Evolutionary conservation across 2,888 invertebrate species (phyloP), one percentile per base, ranked within the genome.

Genomic region (Synergus umbraculus): DNA sequence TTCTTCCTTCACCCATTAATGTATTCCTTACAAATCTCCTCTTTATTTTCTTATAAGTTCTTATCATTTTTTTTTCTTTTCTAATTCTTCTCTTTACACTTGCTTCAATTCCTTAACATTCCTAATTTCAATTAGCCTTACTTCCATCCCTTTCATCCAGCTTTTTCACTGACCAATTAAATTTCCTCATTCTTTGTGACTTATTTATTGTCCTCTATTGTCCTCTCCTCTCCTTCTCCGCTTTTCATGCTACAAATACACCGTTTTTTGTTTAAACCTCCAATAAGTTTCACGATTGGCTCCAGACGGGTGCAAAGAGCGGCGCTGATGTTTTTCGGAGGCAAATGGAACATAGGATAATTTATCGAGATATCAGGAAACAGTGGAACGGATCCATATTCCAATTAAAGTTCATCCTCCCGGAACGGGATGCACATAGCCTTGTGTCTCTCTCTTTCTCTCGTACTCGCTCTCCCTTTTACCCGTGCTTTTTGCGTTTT

Each of bases 361-460:
- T 91, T 91, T 91, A 91, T 91, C 89, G 89, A 89, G 86, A 88
- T 90, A 90, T 90, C 89, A 90, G 88, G 89, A 91, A 90, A 90
- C 86, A 89, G 89, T 88, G 90, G 89, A 91, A 89, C 89, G 89
- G 88, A 89, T 91, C 90, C 91, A 91, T 91, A 91, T 91, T 91
- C 91, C 91, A 91, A 91, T 91, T 91, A 91, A 91, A 91, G 90
- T 90, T 91, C 90, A 90, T 90, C 89, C 91, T 91, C 86, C 88
- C 88, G 91, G 89, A 91, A 91, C 88, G 88, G 80, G 83, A 83
- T 82, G 85, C 84, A 84, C 76, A 81, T 81, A 77, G 81, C 80
- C 49, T 79, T 82, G 65, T 79, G 79, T 65, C 79, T 82, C 80
- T 80, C 69, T 79, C 66, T 77, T 83, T 82, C 78, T 80, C 84